phyloP scores from a whole-genome alignment of 2,888 invertebrate genomes.

The Drosophila anomalata region DNA sequence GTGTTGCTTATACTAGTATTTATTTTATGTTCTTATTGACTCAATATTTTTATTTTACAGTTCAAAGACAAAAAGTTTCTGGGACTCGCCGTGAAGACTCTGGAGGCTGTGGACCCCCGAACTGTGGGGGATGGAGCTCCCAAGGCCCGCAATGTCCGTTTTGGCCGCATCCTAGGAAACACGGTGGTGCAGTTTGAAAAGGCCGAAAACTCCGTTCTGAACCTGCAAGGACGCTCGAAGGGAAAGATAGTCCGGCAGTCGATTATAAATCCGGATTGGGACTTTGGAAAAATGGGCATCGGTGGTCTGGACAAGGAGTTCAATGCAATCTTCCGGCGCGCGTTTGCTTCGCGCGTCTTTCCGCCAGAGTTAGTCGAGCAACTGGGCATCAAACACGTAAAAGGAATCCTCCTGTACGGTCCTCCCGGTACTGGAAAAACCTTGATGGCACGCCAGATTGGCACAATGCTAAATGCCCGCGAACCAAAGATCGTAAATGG shows the following conservation, averaged over 20 bases:
- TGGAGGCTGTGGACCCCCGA: conserved; percentile 93
- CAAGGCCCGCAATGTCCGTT: conserved; percentile 89
- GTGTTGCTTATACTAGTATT: no score
- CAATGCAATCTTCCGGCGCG: conserved; percentile 98
- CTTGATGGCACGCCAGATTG: conserved; percentile 99
- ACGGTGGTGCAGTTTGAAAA: conserved; percentile 97
- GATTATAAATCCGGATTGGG: conserved; percentile 99
- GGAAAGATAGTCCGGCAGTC: conserved; percentile 90
- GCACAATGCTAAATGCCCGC: conserved; percentile 98
- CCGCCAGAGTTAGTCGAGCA: conserved; percentile 99
- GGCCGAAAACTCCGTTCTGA: conserved; percentile 94
- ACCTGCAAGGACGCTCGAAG: conserved; percentile 95
- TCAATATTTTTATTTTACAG: conserved; percentile 77
- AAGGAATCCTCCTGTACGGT: conserved; percentile 97
- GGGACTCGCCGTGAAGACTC: conserved; percentile 91
- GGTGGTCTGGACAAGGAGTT: conserved; percentile 99
- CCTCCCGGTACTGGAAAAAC: conserved; percentile 99
- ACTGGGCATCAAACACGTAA: conserved; percentile 98
- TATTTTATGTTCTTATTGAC: neutral
- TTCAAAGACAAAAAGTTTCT: conserved; percentile 95
- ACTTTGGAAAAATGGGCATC: conserved; percentile 99
- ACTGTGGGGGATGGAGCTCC: conserved; percentile 90
- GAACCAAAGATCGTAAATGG: conserved; percentile 99
- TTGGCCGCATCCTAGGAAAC: conserved; percentile 94
- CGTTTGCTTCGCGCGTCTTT: conserved; percentile 99